phyloP scores from a whole-genome alignment of 2,888 invertebrate species.

The Hecatera dysodea region DNA sequence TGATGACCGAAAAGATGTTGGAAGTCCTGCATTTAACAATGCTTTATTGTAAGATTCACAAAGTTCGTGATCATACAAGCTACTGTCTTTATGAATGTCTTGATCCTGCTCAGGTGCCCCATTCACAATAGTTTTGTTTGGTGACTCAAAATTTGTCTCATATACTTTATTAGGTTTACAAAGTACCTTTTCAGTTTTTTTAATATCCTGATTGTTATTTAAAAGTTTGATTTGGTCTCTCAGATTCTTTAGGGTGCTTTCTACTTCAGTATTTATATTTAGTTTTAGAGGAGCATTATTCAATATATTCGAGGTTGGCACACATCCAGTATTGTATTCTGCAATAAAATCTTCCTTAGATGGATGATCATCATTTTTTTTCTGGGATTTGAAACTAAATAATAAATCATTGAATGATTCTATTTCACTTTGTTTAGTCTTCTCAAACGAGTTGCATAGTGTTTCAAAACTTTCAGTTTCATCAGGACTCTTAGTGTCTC shows the following conservation, averaged over 20 bases:
- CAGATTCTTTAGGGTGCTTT: slow-evolving; percentile 25
- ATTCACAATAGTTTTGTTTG: background rate
- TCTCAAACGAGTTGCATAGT: slow-evolving; percentile 71
- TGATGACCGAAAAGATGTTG: slow-evolving; percentile 70
- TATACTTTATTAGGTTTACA: slow-evolving; percentile 7
- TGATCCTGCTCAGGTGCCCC: background rate
- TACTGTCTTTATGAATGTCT: background rate
- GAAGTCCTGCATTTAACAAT: slow-evolving; percentile 71
- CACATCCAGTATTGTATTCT: slow-evolving; percentile 2
- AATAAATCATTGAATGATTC: slow-evolving; percentile 78
- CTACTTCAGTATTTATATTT: slow-evolving; percentile 28
- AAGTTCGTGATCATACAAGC: slow-evolving; percentile 32
- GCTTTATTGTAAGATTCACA: slow-evolving; percentile 50
- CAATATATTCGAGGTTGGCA: slow-evolving; percentile 1
- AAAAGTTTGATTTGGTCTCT: slow-evolving; percentile 20
- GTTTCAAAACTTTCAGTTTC: slow-evolving; percentile 52
- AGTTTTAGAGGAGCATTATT: slow-evolving; percentile 4
- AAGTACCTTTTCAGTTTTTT: background rate
- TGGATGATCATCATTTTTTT: slow-evolving; percentile 15
- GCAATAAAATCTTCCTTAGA: background rate
- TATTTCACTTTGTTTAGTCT: slow-evolving; percentile 58
- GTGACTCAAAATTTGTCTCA: background rate
- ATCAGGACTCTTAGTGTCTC: slow-evolving; percentile 49
- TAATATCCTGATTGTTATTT: slow-evolving; percentile 9
- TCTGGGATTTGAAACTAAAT: slow-evolving; percentile 70